Base-by-base conservation (phyloP, 2,888 invertebrate species). In the Gastrophysa polygoni region DNA sequence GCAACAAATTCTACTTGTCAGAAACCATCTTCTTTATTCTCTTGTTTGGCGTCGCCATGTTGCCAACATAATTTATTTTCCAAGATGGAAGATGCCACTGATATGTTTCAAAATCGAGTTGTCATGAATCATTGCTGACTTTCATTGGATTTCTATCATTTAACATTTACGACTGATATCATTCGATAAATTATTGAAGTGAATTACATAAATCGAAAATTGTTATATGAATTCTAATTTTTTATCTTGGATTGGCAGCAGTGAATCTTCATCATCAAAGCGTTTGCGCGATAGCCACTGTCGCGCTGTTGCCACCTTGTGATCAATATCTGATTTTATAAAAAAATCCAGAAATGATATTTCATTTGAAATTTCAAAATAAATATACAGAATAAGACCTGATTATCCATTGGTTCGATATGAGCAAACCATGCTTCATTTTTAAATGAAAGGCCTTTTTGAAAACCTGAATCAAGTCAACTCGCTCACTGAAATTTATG, bases 11-110 rank as follows among this genome's bases (percentile, higher is more conserved):
- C 77, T 75, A 80, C 79, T 79, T 79, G 79, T 80, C 80, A 80
- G 71, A 78, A 74, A 77, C 78, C 76, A 79, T 78, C 80, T 79
- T 81, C 75, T 77, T 74, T 76, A 73, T 77, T 80, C 80, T 72
- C 68, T 77, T 75, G 71, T 71, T 76, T 79, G 77, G 82, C 82
- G 81, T 82, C 81, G 75, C 71, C 78, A 76, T 68, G 68, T 64
- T 75, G 73, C 79, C 80, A 80, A 80, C 76, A 50, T 69, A 62
- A 55, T 59, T 38, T 38, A 14, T 4, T 14, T 38, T 38, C 46
- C 63, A 63, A 63, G 51, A 63, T 63, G 63, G 63, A 38, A 38
- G 38, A 14, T 14, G 14, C 38, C 4, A 38, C 2, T 1, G 38
- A 4, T 14, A 3, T 10, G 34, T 18, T 34, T 49, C 38, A 32